These are phyloP conservation scores for Thera obeliscata DNA, from an alignment of 2,888 invertebrate species.

Conservation along the genomic window DNA sequence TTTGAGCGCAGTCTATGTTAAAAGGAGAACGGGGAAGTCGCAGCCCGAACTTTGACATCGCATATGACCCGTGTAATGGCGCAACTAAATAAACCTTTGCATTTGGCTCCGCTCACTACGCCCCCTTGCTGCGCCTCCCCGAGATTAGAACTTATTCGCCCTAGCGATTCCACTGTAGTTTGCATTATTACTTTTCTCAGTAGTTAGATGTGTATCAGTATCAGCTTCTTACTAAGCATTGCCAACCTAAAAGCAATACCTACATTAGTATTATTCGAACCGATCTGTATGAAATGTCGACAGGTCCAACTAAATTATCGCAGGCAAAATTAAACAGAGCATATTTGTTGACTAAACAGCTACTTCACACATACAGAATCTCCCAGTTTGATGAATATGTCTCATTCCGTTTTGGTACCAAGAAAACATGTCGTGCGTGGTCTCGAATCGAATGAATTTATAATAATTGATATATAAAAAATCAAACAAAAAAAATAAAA, in stretches of 20 bases:
- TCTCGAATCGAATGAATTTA: too few species aligned
- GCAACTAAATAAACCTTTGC: slow-evolving; percentile 82
- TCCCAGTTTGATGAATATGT: too few species aligned
- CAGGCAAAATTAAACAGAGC: too few species aligned
- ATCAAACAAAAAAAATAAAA: too few species aligned
- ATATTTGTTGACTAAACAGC: too few species aligned
- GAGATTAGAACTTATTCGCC: slow-evolving; percentile 64
- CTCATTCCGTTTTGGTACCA: too few species aligned
- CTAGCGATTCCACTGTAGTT: slow-evolving; percentile 39
- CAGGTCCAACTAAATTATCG: too few species aligned
- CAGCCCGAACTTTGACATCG: slow-evolving; percentile 79
- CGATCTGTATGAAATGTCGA: too few species aligned
- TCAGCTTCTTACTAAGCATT: slow-evolving; percentile 28
- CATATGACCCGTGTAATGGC: slow-evolving; percentile 84
- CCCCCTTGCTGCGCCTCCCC: slow-evolving; percentile 70
- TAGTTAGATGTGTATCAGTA: slow-evolving; percentile 39
- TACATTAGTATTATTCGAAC: too few species aligned
- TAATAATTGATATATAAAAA: too few species aligned
- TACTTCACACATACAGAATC: too few species aligned
- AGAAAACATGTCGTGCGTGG: too few species aligned
- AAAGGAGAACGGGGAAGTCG: slow-evolving; percentile 48
- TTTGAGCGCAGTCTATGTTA: slow-evolving; percentile 43
- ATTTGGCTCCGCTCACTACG: slow-evolving; percentile 71
- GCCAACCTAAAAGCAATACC: slow-evolving; percentile 29
- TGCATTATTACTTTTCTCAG: slow-evolving; percentile 43